Conservation (phyloP, 2,888 invertebrate species). For the Shargacucullia verbasci region DNA sequence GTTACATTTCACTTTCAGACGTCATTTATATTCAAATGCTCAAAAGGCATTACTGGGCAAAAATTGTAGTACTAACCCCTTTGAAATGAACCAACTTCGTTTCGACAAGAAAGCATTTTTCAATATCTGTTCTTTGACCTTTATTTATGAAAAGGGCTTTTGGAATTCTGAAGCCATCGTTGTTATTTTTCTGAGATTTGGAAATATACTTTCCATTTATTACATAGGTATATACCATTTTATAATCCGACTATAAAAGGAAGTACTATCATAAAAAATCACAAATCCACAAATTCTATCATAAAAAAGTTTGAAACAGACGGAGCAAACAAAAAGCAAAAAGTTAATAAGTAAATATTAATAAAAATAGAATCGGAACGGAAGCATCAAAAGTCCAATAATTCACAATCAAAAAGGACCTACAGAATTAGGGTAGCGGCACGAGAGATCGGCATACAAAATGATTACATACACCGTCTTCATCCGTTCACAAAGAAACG, state of each 20-base stretch:
- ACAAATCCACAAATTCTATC: slow-evolving; percentile 2
- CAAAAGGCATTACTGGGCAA: slow-evolving; percentile 88
- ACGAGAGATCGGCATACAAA: slow-evolving; percentile 84
- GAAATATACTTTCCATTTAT: neutral
- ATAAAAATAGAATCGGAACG: slow-evolving; percentile 81
- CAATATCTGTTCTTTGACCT: slow-evolving; percentile 45
- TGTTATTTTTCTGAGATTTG: neutral
- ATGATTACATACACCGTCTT: slow-evolving; percentile 87
- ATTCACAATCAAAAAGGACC: slow-evolving; percentile 86
- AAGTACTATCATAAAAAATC: too few species aligned
- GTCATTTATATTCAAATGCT: slow-evolving; percentile 89
- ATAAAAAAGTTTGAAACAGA: slow-evolving; percentile 34
- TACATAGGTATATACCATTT: neutral
- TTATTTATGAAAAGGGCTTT: slow-evolving; percentile 3
- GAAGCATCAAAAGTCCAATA: slow-evolving; percentile 85
- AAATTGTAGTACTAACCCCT: slow-evolving; percentile 87
- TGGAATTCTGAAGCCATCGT: neutral
- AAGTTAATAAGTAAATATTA: slow-evolving; percentile 77
- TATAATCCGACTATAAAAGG: neutral
- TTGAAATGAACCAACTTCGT: slow-evolving; percentile 84
- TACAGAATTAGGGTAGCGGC: slow-evolving; percentile 86
- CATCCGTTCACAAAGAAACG: slow-evolving; percentile 85
- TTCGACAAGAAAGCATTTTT: slow-evolving; percentile 75
- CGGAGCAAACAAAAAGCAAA: slow-evolving; percentile 54
- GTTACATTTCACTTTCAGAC: slow-evolving; percentile 90